Evolutionary conservation across 2,113 vertebrate genomes (phyloP), one percentile per base, ranked within the genome.

Genomic region (pig (Sus scrofa)): DNA sequence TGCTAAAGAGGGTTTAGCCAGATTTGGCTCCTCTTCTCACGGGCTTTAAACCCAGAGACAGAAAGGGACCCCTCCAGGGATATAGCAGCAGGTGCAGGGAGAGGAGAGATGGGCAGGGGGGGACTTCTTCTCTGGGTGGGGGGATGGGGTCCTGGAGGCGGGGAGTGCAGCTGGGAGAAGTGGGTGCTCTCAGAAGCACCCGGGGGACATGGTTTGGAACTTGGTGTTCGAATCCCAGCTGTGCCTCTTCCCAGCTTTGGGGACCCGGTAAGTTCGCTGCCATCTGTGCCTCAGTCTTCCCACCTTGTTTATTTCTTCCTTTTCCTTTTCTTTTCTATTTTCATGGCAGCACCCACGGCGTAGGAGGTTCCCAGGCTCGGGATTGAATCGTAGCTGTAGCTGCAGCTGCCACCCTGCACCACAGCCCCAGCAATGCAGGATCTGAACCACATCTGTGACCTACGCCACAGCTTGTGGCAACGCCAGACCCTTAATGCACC

Each of bases 191-290:
- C 1, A 0, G 50, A 32, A 50, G 10, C 3, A 6, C 1, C 44
- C 5, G 0, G 19, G 12, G 7, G 24, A 6, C n/a, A 32, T 20
- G 5, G 1, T 10, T 52, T 22, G 3, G 81, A 37, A 19, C 22
- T 52, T 0, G 20, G 18, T 7, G 32, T 7, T 22, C 56, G 7
- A n/a, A 15, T 20, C 22, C 7, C 12, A 1, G 6, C 9, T 0
- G 2, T 0, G 3, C 60, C 65, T 56, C 32, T 14, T 1, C 0
- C 2, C 0, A 24, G 56, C 15, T 24, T 4, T 1, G 4, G 37
- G 63, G 50, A 4, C 52, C 9, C 6, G 32, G 78, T 3, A 15
- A 4, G 1, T 6, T 9, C 22, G 22, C 15, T n/a, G 18, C 11
- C 22, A 1, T 19, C 56, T 14, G 54, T 7, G 0, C 24, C 60